phyloP scores from a whole-genome alignment of 2,113 vertebrate genomes.

The Lanius collurio region DNA sequence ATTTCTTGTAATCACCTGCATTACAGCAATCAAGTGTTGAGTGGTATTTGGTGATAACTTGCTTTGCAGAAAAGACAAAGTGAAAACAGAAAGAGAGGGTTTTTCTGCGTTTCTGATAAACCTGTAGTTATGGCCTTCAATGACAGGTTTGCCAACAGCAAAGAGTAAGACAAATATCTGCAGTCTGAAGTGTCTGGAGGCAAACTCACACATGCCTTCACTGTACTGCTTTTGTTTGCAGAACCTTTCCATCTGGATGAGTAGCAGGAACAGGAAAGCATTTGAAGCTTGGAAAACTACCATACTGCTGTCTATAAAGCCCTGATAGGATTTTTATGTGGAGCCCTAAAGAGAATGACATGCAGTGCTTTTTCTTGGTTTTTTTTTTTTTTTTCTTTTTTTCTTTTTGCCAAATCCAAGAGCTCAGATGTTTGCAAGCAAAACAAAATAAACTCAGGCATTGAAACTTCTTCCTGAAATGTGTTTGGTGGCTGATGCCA shows the following conservation, averaged over 20 bases:
- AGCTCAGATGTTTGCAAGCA: constrained; percentile 25
- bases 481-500: background rate
- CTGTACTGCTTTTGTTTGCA: background rate
- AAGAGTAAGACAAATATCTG: background rate
- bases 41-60: background rate
- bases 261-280: background rate
- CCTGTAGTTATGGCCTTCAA: background rate
- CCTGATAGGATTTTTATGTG: background rate
- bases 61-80: background rate
- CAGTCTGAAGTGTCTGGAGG: background rate
- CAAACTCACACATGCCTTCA: background rate
- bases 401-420: background rate
- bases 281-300: background rate
- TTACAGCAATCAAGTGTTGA: background rate
- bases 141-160: background rate
- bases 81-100: background rate
- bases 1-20: background rate
- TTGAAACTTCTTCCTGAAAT: background rate
- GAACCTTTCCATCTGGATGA: background rate
- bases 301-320: background rate
- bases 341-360: background rate
- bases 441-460: background rate
- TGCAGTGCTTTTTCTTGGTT: background rate
- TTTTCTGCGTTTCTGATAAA: background rate
- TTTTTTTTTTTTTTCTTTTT: background rate